phyloP scores from a whole-genome alignment of 2,888 invertebrate genomes.

The Gymnosoma rotundatum region DNA sequence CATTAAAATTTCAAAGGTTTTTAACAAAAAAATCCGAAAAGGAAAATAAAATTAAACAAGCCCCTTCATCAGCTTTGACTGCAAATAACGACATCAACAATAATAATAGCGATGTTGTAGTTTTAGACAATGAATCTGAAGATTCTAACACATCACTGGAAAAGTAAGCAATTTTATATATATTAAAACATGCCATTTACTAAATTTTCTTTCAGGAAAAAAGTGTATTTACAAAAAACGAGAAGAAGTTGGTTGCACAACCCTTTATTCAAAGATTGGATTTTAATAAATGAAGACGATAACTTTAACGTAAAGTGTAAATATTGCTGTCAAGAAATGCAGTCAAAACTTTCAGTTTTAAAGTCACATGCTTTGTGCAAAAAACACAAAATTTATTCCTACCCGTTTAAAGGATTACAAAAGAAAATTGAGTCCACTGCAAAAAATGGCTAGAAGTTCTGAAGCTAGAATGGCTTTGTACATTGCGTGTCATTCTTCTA shows the following conservation, averaged over 20 bases:
- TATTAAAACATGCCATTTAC: too few species aligned
- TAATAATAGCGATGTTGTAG: too few species aligned
- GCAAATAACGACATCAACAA: too few species aligned
- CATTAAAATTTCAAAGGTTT: too few species aligned
- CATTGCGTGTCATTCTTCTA: not conserved
- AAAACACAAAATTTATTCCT: conserved; percentile 1
- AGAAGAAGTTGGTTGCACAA: not conserved
- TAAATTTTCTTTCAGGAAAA: not conserved
- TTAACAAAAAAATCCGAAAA: too few species aligned
- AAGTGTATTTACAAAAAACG: not conserved
- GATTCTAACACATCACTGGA: too few species aligned
- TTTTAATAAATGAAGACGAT: not conserved
- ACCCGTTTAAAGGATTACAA: conserved; percentile 1
- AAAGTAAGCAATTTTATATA: too few species aligned
- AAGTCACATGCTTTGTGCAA: not conserved
- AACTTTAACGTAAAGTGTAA: not conserved
- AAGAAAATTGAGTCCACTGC: not conserved
- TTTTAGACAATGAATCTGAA: too few species aligned
- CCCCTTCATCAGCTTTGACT: too few species aligned
- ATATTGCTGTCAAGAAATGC: conserved; percentile 4
- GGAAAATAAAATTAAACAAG: too few species aligned
- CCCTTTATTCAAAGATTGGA: conserved; percentile 1
- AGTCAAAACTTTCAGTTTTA: not conserved
- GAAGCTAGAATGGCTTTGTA: not conserved
- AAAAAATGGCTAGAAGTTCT: not conserved